Conservation (phyloP, 2,113 vertebrate species). For the Hipposideros armiger region DNA sequence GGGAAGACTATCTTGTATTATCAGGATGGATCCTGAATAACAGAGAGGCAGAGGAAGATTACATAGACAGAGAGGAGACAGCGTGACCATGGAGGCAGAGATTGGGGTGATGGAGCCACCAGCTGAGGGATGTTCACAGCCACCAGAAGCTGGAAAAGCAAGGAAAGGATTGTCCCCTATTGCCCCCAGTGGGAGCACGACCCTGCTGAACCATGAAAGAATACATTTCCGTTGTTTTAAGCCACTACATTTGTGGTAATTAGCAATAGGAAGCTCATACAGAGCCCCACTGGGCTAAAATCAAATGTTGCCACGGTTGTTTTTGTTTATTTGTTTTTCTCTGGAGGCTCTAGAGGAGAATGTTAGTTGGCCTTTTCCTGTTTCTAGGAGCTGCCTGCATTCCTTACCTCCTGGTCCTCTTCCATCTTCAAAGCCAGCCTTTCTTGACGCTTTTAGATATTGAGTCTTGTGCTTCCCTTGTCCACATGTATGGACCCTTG, state of each 20-base stretch:
- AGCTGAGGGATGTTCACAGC: neutral
- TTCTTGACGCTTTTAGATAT: neutral
- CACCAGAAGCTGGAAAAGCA: neutral
- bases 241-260: neutral
- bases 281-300: neutral
- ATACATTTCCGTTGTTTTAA: neutral
- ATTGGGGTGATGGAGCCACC: neutral
- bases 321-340: neutral
- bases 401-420: neutral
- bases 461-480: neutral
- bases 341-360: neutral
- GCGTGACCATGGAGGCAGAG: neutral
- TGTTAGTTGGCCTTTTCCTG: neutral
- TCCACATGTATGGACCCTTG: neutral
- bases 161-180: fast-evolving
- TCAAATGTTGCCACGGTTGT: neutral
- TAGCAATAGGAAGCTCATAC: neutral
- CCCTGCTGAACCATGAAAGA: neutral
- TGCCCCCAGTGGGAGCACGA: neutral
- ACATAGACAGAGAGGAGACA: neutral
- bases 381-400: neutral
- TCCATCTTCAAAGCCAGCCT: neutral
- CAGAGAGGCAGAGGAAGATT: neutral
- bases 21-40: neutral
- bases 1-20: neutral